Evolutionary conservation across 2,113 vertebrate species (phyloP), one percentile per base, ranked within the genome.

Genomic region (Piaya cayana): DNA sequence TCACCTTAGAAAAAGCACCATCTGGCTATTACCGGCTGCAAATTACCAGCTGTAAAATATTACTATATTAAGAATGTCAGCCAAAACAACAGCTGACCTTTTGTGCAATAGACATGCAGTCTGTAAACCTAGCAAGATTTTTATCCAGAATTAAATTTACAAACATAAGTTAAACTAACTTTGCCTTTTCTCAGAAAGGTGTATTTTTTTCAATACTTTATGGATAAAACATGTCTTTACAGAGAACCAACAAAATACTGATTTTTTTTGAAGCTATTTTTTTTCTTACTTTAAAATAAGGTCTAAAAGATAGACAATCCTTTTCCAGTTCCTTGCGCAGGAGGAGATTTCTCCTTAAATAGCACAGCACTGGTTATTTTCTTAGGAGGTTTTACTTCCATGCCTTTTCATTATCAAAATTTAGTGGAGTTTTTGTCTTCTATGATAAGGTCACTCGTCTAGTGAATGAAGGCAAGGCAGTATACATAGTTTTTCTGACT

Each of bases 1-100:
- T 92, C 83, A 92, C 94, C 94, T 95, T 72, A 91, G 89, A 79
- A 96, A 92, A 95, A 93, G 47, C 71, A 95, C 77, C 95, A 96
- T 90, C 83, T 97, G 91, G 85, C 63, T 95, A 90, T 94, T 92
- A 87, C 74, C 89, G 49, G 27, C 77, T 93, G 74, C 85, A 97
- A 93, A 95, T 95, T 96, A 86, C 84, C 93, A 94, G 92, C 82
- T 94, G 85, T 90, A 72, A 94, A 93, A 85, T 87, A 86, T 91
- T 87, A 92, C 87, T 82, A 37, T 90, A 89, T 92, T 95, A 95
- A 95, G 78, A 90, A 92, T 59, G 84, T 77, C 93, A 88, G 50
- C 39, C 70, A 95, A 92, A 94, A 92, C 55, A 94, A 91, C 47
- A 87, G 63, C 56, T 91, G 89, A 93, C 91, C 74, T 97, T 93